Percentiles rank a stretch among this genome's conserved stretches.
Conservation (phyloP, 2,797 vertebrate genomes). For the Anabas testudineus region DNA sequence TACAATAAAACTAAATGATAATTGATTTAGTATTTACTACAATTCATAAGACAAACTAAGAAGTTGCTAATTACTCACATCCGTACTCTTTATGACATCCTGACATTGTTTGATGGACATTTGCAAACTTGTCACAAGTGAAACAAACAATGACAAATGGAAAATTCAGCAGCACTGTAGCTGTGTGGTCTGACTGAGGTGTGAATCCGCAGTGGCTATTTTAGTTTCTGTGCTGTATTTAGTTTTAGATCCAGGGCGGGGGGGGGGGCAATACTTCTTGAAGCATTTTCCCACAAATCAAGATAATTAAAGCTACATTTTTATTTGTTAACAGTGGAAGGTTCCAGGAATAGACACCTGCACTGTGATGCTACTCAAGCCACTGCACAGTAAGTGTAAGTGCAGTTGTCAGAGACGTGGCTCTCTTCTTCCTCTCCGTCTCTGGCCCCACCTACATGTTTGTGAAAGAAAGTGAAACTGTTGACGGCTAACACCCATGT, state of each 20-base stretch:
- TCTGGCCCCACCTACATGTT: background rate
- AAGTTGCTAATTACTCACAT: background rate
- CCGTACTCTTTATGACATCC: background rate
- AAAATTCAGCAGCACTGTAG: conserved; percentile 35
- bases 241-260: background rate
- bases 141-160: conserved; percentile 8
- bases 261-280: background rate
- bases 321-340: background rate
- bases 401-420: background rate
- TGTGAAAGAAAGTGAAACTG: background rate
- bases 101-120: background rate
- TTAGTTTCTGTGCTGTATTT: background rate
- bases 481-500: background rate
- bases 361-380: background rate
- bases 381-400: background rate
- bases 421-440: conserved; percentile 2
- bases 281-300: background rate
- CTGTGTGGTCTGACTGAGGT: conserved; percentile 23
- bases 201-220: background rate
- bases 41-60: conserved; percentile 6
- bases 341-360: background rate
- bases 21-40: background rate
- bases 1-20: background rate
- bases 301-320: background rate
- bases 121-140: background rate